Evolutionary conservation across 2,797 vertebrate species (phyloP), one percentile per base, ranked within the genome.

Genomic region (Platyrinchus mystaceus): DNA sequence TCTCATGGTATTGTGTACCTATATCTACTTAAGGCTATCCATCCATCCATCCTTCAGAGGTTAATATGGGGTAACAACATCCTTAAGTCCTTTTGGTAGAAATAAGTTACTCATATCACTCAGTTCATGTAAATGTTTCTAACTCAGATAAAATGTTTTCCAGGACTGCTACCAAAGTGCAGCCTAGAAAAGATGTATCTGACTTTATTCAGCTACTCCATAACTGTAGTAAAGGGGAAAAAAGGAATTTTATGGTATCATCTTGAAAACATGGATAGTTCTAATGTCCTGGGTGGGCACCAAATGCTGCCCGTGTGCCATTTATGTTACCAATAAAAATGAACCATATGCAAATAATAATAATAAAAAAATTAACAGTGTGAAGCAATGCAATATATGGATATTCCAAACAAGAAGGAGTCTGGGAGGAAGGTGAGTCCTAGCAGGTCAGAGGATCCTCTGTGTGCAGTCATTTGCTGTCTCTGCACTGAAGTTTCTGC

Each of bases 201-300:
- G 28, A 15, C 43, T 66, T 47, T 52, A 6, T 30, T 41, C 56
- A 80, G 34, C 46, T 43, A 8, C 37, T 47, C 64, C 23, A 21
- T 1, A 4, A 18, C 26, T n/a, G 32, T 6, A 75, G 20, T 32
- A 15, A 78, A 86, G 37, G 8, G 23, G 23, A 36, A 32, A 20
- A 22, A 50, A 69, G 23, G 26, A 36, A 67, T 50, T 14, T 20
- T 32, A 37, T 11, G n/a, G 53, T 27, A 36, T 12, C 44, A 47
- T 19, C 47, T 34, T 16, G 41, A 85, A 81, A 87, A 74, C 21
- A 9, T 0, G 49, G 30, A 27, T 2, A 56, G 28, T 39, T 70
- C 44, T 24, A 58, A 77, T 0, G 1, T 1, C 6, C 10, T 26
- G 30, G 39, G 16, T 3, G 32, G 6, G 18, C 16, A 36, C 14